Evolutionary conservation across 2,797 vertebrate species (phyloP).

Genomic region (Cossypha niveicapilla): DNA sequence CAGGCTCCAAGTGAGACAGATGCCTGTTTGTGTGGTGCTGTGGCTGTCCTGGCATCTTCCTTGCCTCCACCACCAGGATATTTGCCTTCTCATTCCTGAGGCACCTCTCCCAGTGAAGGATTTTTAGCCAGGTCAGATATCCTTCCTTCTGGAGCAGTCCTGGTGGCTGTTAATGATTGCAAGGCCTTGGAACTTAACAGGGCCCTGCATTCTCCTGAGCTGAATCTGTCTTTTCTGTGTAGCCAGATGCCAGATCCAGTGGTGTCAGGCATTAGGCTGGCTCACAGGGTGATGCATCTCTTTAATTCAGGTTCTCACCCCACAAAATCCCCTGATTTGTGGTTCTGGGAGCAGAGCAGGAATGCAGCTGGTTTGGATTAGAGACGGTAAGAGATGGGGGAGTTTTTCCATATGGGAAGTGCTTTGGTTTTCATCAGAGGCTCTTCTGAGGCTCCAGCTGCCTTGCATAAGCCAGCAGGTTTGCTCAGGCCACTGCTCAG

Average conservation of each 20-base stretch:
- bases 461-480: conserved; percentile 43
- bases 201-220: background rate
- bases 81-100: background rate
- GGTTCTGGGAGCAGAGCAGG: background rate
- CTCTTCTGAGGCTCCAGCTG: conserved; percentile 43
- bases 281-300: background rate
- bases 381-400: background rate
- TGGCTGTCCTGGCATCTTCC: background rate
- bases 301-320: background rate
- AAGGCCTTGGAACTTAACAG: conserved; percentile 16
- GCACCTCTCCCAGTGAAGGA: background rate
- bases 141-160: background rate
- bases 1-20: background rate
- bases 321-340: background rate
- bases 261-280: background rate
- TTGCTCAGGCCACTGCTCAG: conserved; percentile 38
- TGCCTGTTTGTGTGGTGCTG: background rate
- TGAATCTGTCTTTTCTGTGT: background rate
- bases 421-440: conserved; percentile 55
- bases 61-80: background rate
- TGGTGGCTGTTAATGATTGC: background rate
- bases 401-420: conserved; percentile 32
- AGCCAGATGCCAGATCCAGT: background rate
- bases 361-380: conserved; percentile 55
- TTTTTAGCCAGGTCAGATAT: background rate